phyloP scores from a whole-genome alignment of 2,113 vertebrate species.

The Campylorhamphus procurvoides region DNA sequence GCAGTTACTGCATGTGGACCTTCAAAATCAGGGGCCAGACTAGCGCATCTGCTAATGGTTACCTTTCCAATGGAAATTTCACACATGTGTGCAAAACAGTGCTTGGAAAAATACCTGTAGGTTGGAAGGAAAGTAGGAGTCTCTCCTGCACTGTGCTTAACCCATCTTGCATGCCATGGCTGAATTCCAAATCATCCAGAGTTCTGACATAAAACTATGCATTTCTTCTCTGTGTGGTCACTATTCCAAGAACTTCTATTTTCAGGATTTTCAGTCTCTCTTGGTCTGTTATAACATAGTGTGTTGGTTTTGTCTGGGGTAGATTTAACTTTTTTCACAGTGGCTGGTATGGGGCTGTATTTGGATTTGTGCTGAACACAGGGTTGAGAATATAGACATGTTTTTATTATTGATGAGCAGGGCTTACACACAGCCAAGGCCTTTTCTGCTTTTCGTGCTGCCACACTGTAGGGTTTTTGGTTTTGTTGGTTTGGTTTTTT shows the following conservation, averaged over 20 bases:
- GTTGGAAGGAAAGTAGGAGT: not conserved
- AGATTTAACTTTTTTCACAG: not conserved
- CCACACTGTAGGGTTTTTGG: not conserved
- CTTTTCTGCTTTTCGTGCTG: not conserved
- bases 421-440: not conserved
- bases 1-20: not conserved
- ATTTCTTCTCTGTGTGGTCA: not conserved
- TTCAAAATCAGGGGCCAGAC: not conserved
- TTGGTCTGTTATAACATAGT: not conserved
- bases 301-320: not conserved
- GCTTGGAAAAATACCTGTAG: not conserved
- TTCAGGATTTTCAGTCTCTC: not conserved
- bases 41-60: not conserved
- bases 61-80: not conserved
- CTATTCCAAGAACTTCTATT: not conserved
- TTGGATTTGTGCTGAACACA: not conserved
- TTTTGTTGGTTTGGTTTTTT: too few species aligned
- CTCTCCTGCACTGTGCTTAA: not conserved
- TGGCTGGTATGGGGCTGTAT: not conserved
- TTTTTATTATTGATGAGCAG: not conserved
- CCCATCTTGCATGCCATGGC: too few species aligned
- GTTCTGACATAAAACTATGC: not conserved
- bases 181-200: fast-evolving
- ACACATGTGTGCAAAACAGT: not conserved
- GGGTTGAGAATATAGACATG: not conserved